phyloP scores from a whole-genome alignment of 2,888 invertebrate genomes.

The Rhagonycha lutea region DNA sequence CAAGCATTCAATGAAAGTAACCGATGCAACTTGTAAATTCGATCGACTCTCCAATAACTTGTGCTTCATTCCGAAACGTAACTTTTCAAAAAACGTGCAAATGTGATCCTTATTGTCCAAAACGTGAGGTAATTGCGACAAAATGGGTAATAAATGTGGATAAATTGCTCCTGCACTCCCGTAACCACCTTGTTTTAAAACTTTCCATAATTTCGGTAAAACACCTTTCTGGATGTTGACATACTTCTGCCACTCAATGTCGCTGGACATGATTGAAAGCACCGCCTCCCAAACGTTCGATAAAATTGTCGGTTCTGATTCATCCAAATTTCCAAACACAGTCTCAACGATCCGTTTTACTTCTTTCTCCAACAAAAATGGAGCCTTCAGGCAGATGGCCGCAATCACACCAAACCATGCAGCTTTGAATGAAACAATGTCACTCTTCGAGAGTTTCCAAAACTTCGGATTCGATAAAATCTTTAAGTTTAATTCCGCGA shows the following conservation, averaged over 20 bases:
- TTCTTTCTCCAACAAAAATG: constrained; percentile 59
- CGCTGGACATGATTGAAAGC: neutral
- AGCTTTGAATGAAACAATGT: constrained; percentile 56
- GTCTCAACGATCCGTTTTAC: constrained; percentile 62
- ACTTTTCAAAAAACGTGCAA: constrained; percentile 68
- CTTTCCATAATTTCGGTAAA: constrained; percentile 69
- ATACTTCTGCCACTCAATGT: constrained; percentile 68
- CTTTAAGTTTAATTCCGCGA: constrained; percentile 52
- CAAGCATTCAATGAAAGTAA: constrained; percentile 75
- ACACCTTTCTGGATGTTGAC: constrained; percentile 76
- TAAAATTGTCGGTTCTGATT: constrained; percentile 68
- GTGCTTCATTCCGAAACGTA: constrained; percentile 66
- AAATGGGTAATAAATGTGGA: constrained; percentile 75
- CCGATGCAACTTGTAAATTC: constrained; percentile 70
- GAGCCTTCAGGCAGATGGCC: constrained; percentile 63
- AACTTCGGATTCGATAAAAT: constrained; percentile 67
- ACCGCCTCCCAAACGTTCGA: constrained; percentile 77
- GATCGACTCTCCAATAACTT: constrained; percentile 66
- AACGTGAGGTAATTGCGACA: constrained; percentile 69
- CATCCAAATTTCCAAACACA: constrained; percentile 69
- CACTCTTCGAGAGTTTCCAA: constrained; percentile 72
- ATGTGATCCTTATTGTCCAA: constrained; percentile 62
- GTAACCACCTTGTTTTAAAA: constrained; percentile 73
- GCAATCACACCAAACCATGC: constrained; percentile 74
- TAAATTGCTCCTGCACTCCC: constrained; percentile 74